Evolutionary conservation across 1,140 invertebrate species (phyloP), one percentile per base, ranked within the genome.

Genomic region (Leptestheria dahalacensis): DNA sequence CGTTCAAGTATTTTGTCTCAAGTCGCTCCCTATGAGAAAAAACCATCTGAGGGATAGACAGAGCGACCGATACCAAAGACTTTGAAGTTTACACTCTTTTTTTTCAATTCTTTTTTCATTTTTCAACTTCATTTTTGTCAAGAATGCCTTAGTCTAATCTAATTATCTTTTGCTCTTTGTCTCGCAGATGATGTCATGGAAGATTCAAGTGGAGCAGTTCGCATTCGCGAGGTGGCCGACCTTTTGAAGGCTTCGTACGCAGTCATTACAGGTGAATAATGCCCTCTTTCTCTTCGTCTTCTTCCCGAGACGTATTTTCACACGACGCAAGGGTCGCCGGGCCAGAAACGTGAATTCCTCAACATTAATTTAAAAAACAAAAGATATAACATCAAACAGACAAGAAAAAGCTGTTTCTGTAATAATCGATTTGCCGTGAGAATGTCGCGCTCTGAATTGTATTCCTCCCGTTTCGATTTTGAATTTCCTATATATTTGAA

Each of bases 231-330:
- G 71, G 88, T 94, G 65, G 84, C 85, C 15, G 85, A 91, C 68
- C 75, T 93, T 64, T 74, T 94, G 49, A 83, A 89, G 65, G 82
- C 85, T 49, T 84, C 90, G 72, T 91, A 86, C 73, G 87, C 86
- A 51, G 84, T 93, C 67, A 83, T 93, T 62, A 88, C 90, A 61
- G 91, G 84, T 83, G 69, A 71, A 64, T 65, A 57, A 59, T 53
- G 1, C 60, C 48, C 28, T 53, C 62, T 63, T 62, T 48, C 61
- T 53, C 65, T 63, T 33, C 11, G 15, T 21, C 60, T 9, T 56
- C 59, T 46, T 46, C 23, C 52, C 18, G 11, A 58, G 10, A 59
- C 48, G 18, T 60, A 57, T 48, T 47, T 51, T 24, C 11, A 47
- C 11, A n/a, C 46, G 11, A 21, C 20, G 15, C 49, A 12, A n/a